These are phyloP conservation scores for Paratrypauchen microcephalus DNA, from an alignment of 2,797 vertebrate genomes.

Conservation along the genomic window DNA sequence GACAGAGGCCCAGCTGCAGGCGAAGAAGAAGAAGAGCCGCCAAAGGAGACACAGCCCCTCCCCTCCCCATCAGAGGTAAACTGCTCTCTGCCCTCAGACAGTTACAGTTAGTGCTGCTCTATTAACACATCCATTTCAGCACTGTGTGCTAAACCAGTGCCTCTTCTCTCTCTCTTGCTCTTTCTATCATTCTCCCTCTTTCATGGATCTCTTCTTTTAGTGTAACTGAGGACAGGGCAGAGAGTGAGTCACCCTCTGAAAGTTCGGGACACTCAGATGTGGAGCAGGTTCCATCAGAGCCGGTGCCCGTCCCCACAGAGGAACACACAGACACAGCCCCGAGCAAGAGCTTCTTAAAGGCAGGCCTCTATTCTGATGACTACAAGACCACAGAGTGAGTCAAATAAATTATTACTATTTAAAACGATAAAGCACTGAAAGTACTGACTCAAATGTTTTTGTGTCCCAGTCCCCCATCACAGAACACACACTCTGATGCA, in stretches of 20 bases:
- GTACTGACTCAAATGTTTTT: constrained; percentile 13
- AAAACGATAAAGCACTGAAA: background rate
- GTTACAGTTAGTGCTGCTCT: constrained; percentile 61
- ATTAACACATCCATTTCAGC: constrained; percentile 78
- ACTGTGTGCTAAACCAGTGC: constrained; percentile 81
- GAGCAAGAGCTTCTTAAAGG: constrained; percentile 93
- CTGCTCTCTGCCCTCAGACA: constrained; percentile 46
- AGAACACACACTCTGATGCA: constrained; percentile 81
- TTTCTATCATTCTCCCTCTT: constrained; percentile 71
- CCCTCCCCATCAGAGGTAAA: constrained; percentile 72
- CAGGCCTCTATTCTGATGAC: constrained; percentile 96
- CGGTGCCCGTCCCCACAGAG: constrained; percentile 78
- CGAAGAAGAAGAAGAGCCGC: constrained; percentile 81
- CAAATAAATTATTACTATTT: constrained; percentile 8
- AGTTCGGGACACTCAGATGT: constrained; percentile 69
- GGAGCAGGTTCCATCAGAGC: constrained; percentile 67
- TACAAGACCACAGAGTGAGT: constrained; percentile 96
- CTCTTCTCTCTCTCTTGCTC: constrained; percentile 65
- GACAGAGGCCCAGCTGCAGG: constrained; percentile 85
- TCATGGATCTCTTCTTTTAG: constrained; percentile 70
- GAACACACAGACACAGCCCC: constrained; percentile 82
- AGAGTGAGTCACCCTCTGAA: constrained; percentile 71
- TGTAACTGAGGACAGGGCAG: constrained; percentile 60
- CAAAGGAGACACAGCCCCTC: constrained; percentile 80
- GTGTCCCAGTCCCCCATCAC: constrained; percentile 81